phyloP scores from a whole-genome alignment of 2,797 vertebrate species.

The Graptemys geographica region DNA sequence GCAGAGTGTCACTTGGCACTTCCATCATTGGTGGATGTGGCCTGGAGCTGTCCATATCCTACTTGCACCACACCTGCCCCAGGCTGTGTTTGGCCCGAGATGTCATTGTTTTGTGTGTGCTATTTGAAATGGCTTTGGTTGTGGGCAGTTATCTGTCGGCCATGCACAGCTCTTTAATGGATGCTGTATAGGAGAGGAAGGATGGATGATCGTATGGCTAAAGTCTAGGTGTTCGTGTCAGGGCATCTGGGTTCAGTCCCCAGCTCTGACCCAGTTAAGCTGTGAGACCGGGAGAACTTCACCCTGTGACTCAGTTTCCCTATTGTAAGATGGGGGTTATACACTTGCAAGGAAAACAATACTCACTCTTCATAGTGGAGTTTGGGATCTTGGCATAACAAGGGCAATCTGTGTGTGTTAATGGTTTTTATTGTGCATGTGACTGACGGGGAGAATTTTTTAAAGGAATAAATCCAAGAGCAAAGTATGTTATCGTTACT shows the following conservation, averaged over 20 bases:
- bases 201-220: neutral
- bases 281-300: neutral
- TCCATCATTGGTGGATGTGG: neutral
- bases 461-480: neutral
- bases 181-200: neutral
- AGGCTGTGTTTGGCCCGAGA: constrained; percentile 32
- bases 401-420: neutral
- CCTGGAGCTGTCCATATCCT: neutral
- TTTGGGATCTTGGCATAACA: neutral
- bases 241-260: neutral
- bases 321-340: neutral
- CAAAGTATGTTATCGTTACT: neutral
- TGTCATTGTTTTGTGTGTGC: constrained; percentile 2
- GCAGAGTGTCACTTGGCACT: neutral
- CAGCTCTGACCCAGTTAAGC: neutral
- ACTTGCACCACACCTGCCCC: constrained; percentile 10
- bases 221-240: neutral
- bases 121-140: constrained; percentile 33
- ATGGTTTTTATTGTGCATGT: neutral
- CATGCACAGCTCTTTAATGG: neutral
- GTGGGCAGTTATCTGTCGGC: neutral
- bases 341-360: neutral
- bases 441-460: neutral
- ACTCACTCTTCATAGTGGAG: accelerated
- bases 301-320: neutral